phyloP scores from a whole-genome alignment of 2,797 vertebrate species.

The Leuciscus waleckii region DNA sequence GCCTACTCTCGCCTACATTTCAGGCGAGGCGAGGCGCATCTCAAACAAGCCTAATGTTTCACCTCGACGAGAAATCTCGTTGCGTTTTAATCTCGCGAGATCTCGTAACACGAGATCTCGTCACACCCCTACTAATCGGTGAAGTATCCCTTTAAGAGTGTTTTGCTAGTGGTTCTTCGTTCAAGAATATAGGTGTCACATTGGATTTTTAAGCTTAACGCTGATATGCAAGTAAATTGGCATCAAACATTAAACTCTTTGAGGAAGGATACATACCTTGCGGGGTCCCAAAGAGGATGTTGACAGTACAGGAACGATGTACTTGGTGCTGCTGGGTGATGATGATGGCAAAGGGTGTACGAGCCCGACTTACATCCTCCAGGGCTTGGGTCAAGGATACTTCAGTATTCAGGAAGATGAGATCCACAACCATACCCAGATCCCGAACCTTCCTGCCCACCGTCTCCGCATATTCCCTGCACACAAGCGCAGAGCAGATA shows the following conservation, averaged over 20 bases:
- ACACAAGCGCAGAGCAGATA: background rate
- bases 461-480: slow-evolving; percentile 94
- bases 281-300: slow-evolving; percentile 97
- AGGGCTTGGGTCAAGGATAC: slow-evolving; percentile 95
- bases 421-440: slow-evolving; percentile 96
- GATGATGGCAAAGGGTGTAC: slow-evolving; percentile 97
- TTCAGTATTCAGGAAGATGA: slow-evolving; percentile 99
- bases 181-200: background rate
- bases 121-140: no score
- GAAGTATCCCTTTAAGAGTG: background rate
- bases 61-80: no score
- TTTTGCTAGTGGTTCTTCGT: background rate
- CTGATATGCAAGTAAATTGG: background rate
- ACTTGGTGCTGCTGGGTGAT: slow-evolving; percentile 98
- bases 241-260: background rate
- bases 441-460: slow-evolving; percentile 95
- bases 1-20: no score
- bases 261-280: slow-evolving; percentile 83
- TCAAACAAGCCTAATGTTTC: no score
- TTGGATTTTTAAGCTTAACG: no score
- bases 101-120: no score
- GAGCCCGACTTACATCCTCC: slow-evolving; percentile 93
- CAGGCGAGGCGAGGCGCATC: no score
- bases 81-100: no score
- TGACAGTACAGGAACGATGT: slow-evolving; percentile 97